A percentile compares a stretch with the other conserved stretches of the same genome.
Conservation (phyloP, 2,888 invertebrate species). For the Pseudococcus longispinus region DNA sequence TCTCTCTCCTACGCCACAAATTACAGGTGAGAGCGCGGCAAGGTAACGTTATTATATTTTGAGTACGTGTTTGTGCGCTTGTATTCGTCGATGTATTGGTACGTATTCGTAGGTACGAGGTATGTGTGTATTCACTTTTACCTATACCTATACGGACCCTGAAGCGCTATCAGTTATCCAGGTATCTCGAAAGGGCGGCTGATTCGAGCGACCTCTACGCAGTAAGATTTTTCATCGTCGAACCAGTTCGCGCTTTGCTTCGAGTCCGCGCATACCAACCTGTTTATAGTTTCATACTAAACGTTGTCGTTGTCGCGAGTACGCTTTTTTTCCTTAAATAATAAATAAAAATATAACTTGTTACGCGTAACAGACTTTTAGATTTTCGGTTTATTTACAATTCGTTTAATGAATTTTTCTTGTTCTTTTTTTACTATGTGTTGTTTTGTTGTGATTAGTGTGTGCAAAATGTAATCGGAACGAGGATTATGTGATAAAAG, state of each 20-base stretch:
- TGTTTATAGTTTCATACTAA: slow-evolving; percentile 47
- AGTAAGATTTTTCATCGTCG: slow-evolving; percentile 29
- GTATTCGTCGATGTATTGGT: slow-evolving; percentile 17
- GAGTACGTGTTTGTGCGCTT: slow-evolving; percentile 43
- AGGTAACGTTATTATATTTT: slow-evolving; percentile 47
- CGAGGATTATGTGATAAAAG: neutral
- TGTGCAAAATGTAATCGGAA: neutral
- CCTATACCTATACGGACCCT: slow-evolving; percentile 41
- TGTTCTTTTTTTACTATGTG: neutral
- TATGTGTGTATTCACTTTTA: slow-evolving; percentile 51
- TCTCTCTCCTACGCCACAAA: slow-evolving; percentile 55
- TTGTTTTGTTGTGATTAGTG: slow-evolving; percentile 2
- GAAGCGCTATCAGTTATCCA: slow-evolving; percentile 38
- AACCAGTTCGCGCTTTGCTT: slow-evolving; percentile 52
- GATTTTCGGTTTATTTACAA: neutral
- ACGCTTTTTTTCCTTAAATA: neutral
- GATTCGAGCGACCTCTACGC: slow-evolving; percentile 52
- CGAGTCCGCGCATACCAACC: slow-evolving; percentile 54
- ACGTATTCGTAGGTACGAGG: neutral
- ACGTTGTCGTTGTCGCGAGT: slow-evolving; percentile 8
- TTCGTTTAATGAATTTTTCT: neutral
- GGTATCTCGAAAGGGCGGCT: slow-evolving; percentile 43
- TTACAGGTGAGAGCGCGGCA: slow-evolving; percentile 54
- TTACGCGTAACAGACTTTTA: neutral
- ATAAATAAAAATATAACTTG: neutral